These are phyloP conservation scores for Lampris incognitus DNA, from an alignment of 2,113 vertebrate genomes.

Conservation along the genomic window DNA sequence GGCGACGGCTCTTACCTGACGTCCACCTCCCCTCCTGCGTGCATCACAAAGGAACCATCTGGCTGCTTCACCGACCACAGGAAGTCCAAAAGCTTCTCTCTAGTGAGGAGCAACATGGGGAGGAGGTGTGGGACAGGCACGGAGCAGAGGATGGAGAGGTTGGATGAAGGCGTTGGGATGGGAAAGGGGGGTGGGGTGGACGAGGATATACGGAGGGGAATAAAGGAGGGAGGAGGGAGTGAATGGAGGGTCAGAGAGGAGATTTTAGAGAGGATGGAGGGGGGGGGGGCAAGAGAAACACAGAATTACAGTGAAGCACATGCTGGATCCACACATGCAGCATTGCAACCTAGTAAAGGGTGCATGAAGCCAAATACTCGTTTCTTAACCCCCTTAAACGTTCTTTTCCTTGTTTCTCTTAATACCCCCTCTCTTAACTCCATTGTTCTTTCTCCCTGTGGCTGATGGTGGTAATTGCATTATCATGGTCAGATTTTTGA, in stretches of 20 bases:
- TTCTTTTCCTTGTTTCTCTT: too few species aligned
- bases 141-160: too few species aligned
- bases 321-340: not conserved
- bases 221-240: not conserved
- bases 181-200: not conserved
- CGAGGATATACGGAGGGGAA: not conserved
- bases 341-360: too few species aligned
- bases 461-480: too few species aligned
- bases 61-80: conserved; percentile 91
- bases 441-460: too few species aligned
- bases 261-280: too few species aligned
- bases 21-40: conserved; percentile 94
- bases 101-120: conserved; percentile 59
- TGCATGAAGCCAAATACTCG: too few species aligned
- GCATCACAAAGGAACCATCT: conserved; percentile 97
- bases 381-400: too few species aligned
- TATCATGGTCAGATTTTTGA: too few species aligned
- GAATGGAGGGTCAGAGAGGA: too few species aligned
- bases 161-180: too few species aligned
- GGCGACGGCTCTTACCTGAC: conserved; percentile 87
- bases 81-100: conserved; percentile 94
- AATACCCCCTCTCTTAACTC: too few species aligned
- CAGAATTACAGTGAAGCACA: not conserved
- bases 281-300: not conserved
- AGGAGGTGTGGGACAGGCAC: not conserved